phyloP scores from a whole-genome alignment of 1,140 invertebrate species.

The Apis laboriosa region DNA sequence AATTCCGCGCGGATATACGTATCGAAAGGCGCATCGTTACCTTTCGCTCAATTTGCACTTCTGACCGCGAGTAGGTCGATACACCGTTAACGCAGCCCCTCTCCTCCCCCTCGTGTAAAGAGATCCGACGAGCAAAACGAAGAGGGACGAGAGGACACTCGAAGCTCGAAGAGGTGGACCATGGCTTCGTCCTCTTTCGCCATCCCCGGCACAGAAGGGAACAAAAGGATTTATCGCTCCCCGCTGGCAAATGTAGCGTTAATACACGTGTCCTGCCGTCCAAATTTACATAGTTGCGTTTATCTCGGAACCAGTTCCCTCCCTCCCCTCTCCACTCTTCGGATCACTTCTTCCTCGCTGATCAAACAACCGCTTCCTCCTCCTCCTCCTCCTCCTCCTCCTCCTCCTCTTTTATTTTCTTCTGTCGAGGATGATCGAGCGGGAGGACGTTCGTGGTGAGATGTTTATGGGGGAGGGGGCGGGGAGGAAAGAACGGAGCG shows the following conservation, averaged over 20 bases:
- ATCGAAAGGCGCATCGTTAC: neutral
- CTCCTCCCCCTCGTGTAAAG: conserved; percentile 54
- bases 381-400: too few relatives aligned
- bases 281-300: conserved; percentile 64
- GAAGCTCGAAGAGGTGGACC: conserved; percentile 53
- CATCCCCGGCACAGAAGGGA: conserved; percentile 33
- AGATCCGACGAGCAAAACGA: conserved; percentile 43
- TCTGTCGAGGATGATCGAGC: neutral
- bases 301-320: conserved; percentile 45
- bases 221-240: conserved; percentile 65
- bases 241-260: conserved; percentile 61
- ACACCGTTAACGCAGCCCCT: conserved; percentile 70
- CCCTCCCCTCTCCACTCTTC: neutral
- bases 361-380: conserved; percentile 17
- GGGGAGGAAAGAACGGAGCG: neutral
- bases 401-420: neutral
- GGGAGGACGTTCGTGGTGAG: neutral
- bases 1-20: conserved; percentile 4
- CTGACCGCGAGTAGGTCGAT: conserved; percentile 73
- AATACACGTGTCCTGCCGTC: conserved; percentile 54
- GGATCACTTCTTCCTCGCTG: conserved; percentile 34
- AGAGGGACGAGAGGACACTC: conserved; percentile 43
- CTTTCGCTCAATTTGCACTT: conserved; percentile 64
- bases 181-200: conserved; percentile 56
- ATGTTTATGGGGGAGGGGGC: too few relatives aligned